Base-by-base conservation (phyloP, 2,797 vertebrate genomes). In the Vireo griseus region DNA sequence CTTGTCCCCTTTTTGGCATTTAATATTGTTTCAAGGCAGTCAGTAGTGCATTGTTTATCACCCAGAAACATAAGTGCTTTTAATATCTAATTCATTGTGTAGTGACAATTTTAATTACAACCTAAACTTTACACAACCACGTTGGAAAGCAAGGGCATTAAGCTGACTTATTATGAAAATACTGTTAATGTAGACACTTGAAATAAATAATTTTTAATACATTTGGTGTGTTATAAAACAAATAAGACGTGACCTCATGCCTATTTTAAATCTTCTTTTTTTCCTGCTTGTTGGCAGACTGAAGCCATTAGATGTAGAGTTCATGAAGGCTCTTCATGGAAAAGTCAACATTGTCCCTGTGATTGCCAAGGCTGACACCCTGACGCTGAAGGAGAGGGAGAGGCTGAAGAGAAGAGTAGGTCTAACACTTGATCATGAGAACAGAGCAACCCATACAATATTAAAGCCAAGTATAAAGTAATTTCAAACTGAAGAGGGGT, bases 341-440 rank as follows among this genome's bases (percentile, higher is more conserved):
- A 99, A 99, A 97, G 98, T 99, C 90, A 99, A 98, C 97, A 98
- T 98, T 45, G 98, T 99, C 26, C 98, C 98, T 37, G 98, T 99
- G 95, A 99, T 99, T 71, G 98, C 98, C 51, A 98, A 99, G 97
- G 98, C 98, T 12, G 98, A 98, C 95, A 98, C 98, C 2, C 96
- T 99, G 95, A 99, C 98, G 0, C 95, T 98, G 95, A 98, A 94
- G 96, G 98, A 99, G 97, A 97, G 99, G 59, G 98, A 99, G 61
- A 98, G 98, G 63, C 98, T 99, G 96, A 99, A 99, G 98, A 98
- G 98, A 86, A 98, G 99, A 98, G 99, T 99, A 95, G 85, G 98
- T 97, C 85, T 86, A 51, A 72, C 16, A 11, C 17, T 57, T 74
- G 14, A 9, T 62, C 35, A 15, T 55, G 65, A 59, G 28, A 69